Evolutionary conservation across 2,113 vertebrate genomes (phyloP).

Genomic region (Podocnemis expansa): DNA sequence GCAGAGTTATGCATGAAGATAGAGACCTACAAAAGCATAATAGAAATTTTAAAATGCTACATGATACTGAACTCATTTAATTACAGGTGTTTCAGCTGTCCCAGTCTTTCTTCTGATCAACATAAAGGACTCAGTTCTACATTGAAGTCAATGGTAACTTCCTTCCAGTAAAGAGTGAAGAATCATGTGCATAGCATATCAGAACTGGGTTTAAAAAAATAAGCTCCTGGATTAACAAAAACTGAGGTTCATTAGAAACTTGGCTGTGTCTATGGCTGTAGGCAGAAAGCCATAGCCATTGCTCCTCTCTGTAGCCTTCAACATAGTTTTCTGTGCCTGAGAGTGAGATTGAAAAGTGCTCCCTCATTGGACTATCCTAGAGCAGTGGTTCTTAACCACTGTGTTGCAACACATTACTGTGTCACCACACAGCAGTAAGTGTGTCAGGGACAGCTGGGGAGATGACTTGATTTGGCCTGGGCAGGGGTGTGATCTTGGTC

Average conservation of each 20-base stretch:
- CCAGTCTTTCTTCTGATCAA: neutral
- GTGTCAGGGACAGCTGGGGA: too few species aligned
- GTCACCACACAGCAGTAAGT: too few species aligned
- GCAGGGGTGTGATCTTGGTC: too few species aligned
- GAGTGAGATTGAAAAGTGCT: neutral
- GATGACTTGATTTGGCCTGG: too few species aligned
- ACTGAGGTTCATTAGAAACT: neutral
- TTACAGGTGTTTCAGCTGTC: neutral
- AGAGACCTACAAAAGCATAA: neutral
- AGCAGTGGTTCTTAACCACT: too few species aligned
- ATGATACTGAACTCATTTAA: neutral
- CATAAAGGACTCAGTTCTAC: neutral
- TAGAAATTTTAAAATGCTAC: neutral
- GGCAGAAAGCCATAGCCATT: neutral
- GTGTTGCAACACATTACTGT: too few species aligned
- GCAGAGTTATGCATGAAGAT: neutral
- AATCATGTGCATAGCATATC: neutral
- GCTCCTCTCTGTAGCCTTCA: neutral
- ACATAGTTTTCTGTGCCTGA: rapidly evolving
- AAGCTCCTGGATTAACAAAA: neutral
- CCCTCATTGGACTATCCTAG: neutral
- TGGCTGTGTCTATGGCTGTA: neutral
- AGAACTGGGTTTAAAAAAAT: neutral
- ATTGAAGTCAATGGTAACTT: neutral
- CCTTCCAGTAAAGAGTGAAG: neutral